Evolutionary conservation across 92 coral and sea anemone species (phyloP), one percentile per base, ranked within the genome.

Genomic region (Porites evermanni): DNA sequence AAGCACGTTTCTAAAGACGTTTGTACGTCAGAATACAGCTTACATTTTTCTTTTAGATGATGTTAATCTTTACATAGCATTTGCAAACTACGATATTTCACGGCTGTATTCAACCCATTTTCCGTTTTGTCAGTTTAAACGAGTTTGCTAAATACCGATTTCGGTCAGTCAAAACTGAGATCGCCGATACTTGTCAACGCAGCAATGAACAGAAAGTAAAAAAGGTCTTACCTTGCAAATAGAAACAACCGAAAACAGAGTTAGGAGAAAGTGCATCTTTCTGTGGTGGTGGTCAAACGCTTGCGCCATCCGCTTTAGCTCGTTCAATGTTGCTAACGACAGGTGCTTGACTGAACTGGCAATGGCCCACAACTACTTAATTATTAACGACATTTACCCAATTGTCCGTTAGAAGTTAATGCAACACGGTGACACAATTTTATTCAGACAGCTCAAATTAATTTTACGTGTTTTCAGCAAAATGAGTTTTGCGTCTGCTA

Each of bases 341-440:
- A 63, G 80, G 87, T 81, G 78, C 53, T 12, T 79, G 38, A 64
- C 72, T 63, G 64, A 56, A 74, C 80, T 83, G 23, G 79, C 64
- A 74, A 64, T 73, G 87, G 66, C 79, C 87, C 87, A 73, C 10
- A 83, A 83, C 47, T 73, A 76, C 53, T 83, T 24, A 83, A 83
- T 83, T 73, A 83, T 83, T 83, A 73, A 83, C 73, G 38, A 53
- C 64, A 73, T 83, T 83, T 50, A n/a, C 69, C 21, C 17, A 83
- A 10, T 9, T 26, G 78, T 38, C 79, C 73, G 73, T 73, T 74
- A 61, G 73, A 74, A 38, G 79, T 65, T 65, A 14, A 51, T 44
- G 54, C 21, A 53, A 73, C 80, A 16, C 2, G 8, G n/a, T 14
- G 13, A 19, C 12, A 10, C 17, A n/a, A 14, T 64, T 26, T 74